Evolutionary conservation across 2,113 vertebrate genomes (phyloP).

Genomic region (Notarius quadriscutis): DNA sequence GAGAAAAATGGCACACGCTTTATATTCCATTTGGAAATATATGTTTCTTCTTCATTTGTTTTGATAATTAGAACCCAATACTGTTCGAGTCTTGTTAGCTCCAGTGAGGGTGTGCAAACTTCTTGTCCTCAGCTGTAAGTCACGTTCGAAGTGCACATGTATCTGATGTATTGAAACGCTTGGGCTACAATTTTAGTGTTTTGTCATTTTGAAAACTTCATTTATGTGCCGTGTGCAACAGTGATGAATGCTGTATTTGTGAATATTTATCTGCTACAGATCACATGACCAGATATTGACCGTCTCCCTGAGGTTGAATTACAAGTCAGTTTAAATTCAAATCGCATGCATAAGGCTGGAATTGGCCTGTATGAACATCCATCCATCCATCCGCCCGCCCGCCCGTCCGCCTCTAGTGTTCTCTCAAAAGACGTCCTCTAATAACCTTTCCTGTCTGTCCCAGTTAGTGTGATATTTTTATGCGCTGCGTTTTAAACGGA

Average conservation of each 20-base stretch:
- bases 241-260: not conserved
- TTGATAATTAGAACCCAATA: not conserved
- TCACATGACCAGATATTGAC: too few species aligned
- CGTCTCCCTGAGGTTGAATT: too few species aligned
- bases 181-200: too few species aligned
- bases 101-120: not conserved
- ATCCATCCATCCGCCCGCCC: too few species aligned
- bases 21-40: not conserved
- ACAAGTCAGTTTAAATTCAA: too few species aligned
- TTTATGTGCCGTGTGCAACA: not conserved
- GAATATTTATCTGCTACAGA: not conserved
- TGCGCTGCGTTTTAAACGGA: slow-evolving; percentile 2
- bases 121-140: not conserved
- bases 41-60: not conserved
- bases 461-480: slow-evolving; percentile 40
- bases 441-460: slow-evolving; percentile 20
- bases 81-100: not conserved
- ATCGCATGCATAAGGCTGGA: too few species aligned
- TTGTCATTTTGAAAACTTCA: not conserved
- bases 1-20: not conserved
- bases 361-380: too few species aligned
- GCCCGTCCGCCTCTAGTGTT: not conserved
- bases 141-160: not conserved
- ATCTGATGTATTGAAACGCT: not conserved
- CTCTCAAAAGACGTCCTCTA: not conserved